A percentile compares a stretch with the other conserved stretches of the same genome.
Evolutionary conservation across 1,140 invertebrate species (phyloP).

Genomic region (Camponotus pennsylvanicus): DNA sequence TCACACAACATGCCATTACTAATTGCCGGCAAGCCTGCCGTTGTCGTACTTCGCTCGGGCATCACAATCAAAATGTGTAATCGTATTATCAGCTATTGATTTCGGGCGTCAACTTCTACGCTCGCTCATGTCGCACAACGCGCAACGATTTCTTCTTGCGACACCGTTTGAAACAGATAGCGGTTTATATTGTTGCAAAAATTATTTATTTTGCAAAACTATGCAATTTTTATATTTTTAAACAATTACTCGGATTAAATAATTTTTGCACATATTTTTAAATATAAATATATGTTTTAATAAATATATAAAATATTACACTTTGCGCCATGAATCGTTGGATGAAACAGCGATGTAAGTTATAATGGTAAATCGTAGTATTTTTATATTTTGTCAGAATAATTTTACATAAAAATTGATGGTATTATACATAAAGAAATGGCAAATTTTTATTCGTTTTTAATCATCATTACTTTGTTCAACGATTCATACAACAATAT

Average conservation of each 20-base stretch:
- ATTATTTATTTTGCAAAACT: neutral
- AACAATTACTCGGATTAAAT: neutral
- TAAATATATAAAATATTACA: neutral
- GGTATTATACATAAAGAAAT: too few species aligned
- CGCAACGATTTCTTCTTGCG: neutral
- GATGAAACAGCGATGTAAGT: neutral
- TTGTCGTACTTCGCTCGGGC: constrained; percentile 64
- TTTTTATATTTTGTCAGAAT: neutral
- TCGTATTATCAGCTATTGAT: constrained; percentile 70
- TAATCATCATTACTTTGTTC: neutral
- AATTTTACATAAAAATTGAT: neutral
- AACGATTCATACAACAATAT: constrained; percentile 1
- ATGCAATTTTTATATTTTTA: neutral
- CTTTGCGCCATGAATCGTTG: neutral
- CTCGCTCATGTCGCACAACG: neutral
- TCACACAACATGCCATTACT: constrained; percentile 61
- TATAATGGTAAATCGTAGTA: neutral
- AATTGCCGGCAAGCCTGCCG: constrained; percentile 66
- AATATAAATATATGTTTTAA: too few species aligned
- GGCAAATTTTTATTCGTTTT: too few species aligned
- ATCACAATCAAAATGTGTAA: constrained; percentile 56
- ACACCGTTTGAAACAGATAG: neutral
- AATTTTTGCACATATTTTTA: neutral
- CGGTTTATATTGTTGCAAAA: neutral
- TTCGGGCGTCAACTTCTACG: constrained; percentile 65